phyloP scores from a whole-genome alignment of 1,140 invertebrate species.

The Plodia interpunctella region DNA sequence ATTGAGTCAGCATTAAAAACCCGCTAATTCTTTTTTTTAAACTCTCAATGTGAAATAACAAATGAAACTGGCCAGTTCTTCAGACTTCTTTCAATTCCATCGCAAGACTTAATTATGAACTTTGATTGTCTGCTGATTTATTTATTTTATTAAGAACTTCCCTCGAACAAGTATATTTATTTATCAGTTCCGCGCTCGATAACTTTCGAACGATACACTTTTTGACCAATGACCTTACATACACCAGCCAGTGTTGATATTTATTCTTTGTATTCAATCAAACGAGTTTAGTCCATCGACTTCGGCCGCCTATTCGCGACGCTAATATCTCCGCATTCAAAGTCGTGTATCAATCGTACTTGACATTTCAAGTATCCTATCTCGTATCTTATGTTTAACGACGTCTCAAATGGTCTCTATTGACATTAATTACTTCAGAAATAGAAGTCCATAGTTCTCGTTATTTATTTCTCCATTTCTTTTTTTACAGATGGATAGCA shows the following conservation, averaged over 20 bases:
- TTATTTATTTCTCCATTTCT: slow-evolving; percentile 19
- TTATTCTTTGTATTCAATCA: slow-evolving; percentile 11
- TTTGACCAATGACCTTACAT: slow-evolving; percentile 23
- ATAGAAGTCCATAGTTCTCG: neutral
- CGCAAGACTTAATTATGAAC: no score
- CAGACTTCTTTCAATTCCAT: no score
- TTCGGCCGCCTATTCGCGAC: slow-evolving; percentile 19
- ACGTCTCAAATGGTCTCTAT: slow-evolving; percentile 6
- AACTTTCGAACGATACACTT: slow-evolving; percentile 17
- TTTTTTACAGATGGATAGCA: slow-evolving; percentile 79
- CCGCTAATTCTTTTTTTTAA: no score
- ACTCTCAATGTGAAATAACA: no score
- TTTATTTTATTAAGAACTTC: no score
- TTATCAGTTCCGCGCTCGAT: slow-evolving; percentile 19
- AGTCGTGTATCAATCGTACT: slow-evolving; percentile 44
- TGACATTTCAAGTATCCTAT: slow-evolving; percentile 42
- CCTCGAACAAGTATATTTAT: neutral
- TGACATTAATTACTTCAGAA: slow-evolving; percentile 3
- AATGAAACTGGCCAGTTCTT: no score
- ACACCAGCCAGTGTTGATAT: neutral
- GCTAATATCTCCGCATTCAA: slow-evolving; percentile 23
- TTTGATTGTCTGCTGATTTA: no score
- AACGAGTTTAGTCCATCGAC: slow-evolving; percentile 18
- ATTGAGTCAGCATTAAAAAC: no score
- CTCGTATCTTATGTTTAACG: slow-evolving; percentile 1